These are phyloP conservation scores for Tribolium madens DNA, from an alignment of 1,140 invertebrate genomes.

Conservation along the genomic window DNA sequence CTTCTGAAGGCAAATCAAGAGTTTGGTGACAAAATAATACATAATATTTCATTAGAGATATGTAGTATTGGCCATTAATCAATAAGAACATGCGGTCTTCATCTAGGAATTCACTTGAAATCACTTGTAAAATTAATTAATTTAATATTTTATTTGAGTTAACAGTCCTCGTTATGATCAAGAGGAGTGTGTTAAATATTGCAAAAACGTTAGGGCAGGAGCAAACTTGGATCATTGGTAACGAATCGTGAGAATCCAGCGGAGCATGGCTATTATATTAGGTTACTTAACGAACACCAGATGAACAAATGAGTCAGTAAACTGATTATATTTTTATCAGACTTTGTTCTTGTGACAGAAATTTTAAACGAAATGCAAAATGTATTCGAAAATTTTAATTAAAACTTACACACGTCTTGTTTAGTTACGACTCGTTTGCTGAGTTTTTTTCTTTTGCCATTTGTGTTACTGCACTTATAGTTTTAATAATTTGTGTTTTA, in stretches of 20 bases:
- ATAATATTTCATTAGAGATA: conserved; percentile 2
- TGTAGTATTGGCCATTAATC: neutral
- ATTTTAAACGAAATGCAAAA: conserved; percentile 47
- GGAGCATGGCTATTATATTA: conserved; percentile 58
- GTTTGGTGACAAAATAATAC: no score
- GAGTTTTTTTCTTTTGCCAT: no score
- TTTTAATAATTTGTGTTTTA: no score
- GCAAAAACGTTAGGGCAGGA: conserved; percentile 38
- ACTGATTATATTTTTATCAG: conserved; percentile 60
- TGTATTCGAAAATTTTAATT: no score
- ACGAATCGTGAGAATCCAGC: conserved; percentile 57
- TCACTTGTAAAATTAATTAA: conserved; percentile 13
- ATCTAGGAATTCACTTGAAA: neutral
- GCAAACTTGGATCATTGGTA: conserved; percentile 57
- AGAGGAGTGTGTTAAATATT: conserved; percentile 30
- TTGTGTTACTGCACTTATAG: no score
- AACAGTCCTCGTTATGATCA: conserved; percentile 21
- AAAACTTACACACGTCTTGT: no score
- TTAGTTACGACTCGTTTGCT: no score
- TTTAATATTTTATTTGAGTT: conserved; percentile 32
- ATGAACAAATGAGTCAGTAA: conserved; percentile 57
- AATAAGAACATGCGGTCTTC: conserved; percentile 10
- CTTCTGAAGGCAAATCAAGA: no score
- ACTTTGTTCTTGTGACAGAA: conserved; percentile 50
- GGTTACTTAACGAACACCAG: conserved; percentile 60